Conservation (phyloP, 92 coral and sea anemone genomes). For the Pocillopora grandis region DNA sequence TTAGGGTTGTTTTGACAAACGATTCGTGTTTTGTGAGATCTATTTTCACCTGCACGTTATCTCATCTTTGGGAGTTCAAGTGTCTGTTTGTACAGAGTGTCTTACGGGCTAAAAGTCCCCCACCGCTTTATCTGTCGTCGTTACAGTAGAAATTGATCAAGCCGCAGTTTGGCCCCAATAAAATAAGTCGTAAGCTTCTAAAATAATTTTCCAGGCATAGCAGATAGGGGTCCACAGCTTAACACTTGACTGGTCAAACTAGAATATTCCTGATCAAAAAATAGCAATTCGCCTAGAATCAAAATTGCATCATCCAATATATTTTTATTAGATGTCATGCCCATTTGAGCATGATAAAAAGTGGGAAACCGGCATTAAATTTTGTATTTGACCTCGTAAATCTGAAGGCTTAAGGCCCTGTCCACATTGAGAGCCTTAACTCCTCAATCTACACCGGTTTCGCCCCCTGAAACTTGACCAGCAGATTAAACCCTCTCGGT, state of each 20-base stretch:
- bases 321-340: too few species aligned
- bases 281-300: neutral
- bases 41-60: slow-evolving; percentile 3
- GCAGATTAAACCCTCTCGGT: neutral
- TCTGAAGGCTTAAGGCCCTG: neutral
- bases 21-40: neutral
- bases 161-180: neutral
- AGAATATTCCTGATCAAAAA: neutral
- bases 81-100: neutral
- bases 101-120: neutral
- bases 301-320: too few species aligned
- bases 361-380: slow-evolving; percentile 13
- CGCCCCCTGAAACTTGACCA: slow-evolving; percentile 10
- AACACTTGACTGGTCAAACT: neutral
- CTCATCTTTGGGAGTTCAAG: slow-evolving; percentile 5
- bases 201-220: too few species aligned
- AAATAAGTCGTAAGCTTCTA: neutral
- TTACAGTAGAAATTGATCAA: neutral
- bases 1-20: neutral
- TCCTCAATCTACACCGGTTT: slow-evolving; percentile 8
- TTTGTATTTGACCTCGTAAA: neutral
- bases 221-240: neutral
- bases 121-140: neutral
- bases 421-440: neutral
- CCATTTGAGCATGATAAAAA: neutral